A percentile compares a stretch with the other conserved stretches of the same genome.
Evolutionary conservation across 2,113 vertebrate species (phyloP).

Genomic region (Erinaceus europaeus): DNA sequence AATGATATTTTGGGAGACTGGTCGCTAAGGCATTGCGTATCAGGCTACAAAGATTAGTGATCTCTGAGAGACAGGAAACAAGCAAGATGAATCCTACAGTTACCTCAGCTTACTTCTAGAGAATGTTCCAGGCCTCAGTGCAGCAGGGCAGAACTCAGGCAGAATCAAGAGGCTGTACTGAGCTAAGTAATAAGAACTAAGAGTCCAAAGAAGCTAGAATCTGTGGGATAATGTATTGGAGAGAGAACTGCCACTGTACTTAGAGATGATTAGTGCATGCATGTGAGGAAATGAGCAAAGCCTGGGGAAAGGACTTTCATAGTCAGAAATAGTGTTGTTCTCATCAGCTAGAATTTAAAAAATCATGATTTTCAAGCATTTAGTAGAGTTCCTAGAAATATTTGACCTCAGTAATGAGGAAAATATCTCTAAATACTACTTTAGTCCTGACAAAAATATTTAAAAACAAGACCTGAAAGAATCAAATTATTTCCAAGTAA

Average conservation of each 20-base stretch:
- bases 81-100: not conserved
- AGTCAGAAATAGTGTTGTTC: not conserved
- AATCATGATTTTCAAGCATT: not conserved
- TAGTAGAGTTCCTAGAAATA: not conserved
- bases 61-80: not conserved
- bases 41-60: not conserved
- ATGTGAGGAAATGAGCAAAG: not conserved
- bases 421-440: not conserved
- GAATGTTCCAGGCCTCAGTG: not conserved
- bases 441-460: not conserved
- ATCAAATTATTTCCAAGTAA: not conserved
- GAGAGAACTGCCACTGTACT: no score
- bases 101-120: not conserved
- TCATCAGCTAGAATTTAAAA: not conserved
- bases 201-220: not conserved
- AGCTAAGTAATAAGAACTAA: not conserved
- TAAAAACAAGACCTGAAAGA: not conserved
- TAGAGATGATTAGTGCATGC: not conserved
- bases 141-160: not conserved
- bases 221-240: not conserved
- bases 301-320: not conserved
- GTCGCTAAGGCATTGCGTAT: not conserved
- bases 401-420: not conserved
- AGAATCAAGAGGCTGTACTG: not conserved
- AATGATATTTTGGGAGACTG: not conserved